phyloP scores from a whole-genome alignment of 1,140 invertebrate genomes.

The Charaxes varanes region DNA sequence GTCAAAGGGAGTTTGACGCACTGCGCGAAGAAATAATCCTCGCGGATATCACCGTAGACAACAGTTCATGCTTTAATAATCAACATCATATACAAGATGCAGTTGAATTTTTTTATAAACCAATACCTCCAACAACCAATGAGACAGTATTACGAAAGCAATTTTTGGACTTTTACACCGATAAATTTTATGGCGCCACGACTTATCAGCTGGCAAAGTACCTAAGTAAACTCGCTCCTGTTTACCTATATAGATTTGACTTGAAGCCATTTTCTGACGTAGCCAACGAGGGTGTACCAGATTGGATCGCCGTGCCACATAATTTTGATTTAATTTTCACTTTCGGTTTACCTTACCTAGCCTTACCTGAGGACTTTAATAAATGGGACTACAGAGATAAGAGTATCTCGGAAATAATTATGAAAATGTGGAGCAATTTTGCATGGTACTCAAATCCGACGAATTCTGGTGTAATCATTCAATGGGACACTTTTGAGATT shows the following conservation, averaged over 20 bases:
- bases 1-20: constrained; percentile 74
- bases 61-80: constrained; percentile 80
- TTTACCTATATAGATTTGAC: constrained; percentile 85
- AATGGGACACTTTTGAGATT: constrained; percentile 81
- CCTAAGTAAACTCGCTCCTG: constrained; percentile 75
- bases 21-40: constrained; percentile 77
- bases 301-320: constrained; percentile 85
- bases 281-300: constrained; percentile 78
- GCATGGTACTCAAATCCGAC: constrained; percentile 82
- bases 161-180: constrained; percentile 81
- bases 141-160: constrained; percentile 74
- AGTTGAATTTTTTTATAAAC: constrained; percentile 83
- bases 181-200: constrained; percentile 83
- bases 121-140: constrained; percentile 77
- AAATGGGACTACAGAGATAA: constrained; percentile 85
- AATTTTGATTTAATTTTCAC: constrained; percentile 86
- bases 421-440: constrained; percentile 85
- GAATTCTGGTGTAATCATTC: constrained; percentile 77
- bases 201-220: constrained; percentile 79
- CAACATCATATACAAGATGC: constrained; percentile 82
- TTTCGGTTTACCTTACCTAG: constrained; percentile 84
- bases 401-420: constrained; percentile 82
- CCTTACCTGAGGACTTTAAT: constrained; percentile 64
- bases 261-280: constrained; percentile 80
- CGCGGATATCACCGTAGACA: constrained; percentile 75